Evolutionary conservation across 1,140 invertebrate species (phyloP), one percentile per base, ranked within the genome.

Genomic region (Schlechtendalia chinensis): DNA sequence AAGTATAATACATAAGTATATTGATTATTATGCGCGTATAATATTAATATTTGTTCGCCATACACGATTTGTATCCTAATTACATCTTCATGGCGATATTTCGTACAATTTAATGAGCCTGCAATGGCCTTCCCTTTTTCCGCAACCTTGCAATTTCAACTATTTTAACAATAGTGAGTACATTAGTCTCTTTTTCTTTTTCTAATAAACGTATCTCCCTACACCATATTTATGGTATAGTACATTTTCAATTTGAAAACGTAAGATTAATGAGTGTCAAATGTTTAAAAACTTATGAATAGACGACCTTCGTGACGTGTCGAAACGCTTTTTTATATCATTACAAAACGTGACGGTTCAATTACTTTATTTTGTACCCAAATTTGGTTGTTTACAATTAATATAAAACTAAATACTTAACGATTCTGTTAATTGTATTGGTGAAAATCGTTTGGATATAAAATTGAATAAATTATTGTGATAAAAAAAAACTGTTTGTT

Each of bases 221-320:
- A 27, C 10, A n/a, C 45, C 17, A 8, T 29, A 47, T 79, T 5
- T 47, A 59, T 22, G 27, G 16, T 32, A 5, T 39, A 75, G n/a
- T 56, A 14, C 11, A 24, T 75, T 75, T 79, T 63, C 12, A 27
- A 79, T 63, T 27, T 63, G 54, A 45, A 47, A 79, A 47, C 32
- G 17, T 47, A 63, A 27, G 58, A 79, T 79, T 79, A 79, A 79
- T 79, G 58, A 59, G n/a, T 79, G 58, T 79, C 22, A 79, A 61
- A 79, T 63, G 56, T 79, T 50, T 79, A 29, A 24, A 45, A 61
- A 54, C 17, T 54, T 72, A 72, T 54, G 69, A 72, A 72, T 72
- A 72, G 69, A 72, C 11, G 50, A 54, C 69, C 69, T 72, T 72
- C 69, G 69, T 10, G 11, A 72, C 24, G 47, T 54, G 69, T 54